Conservation (phyloP, 2,113 vertebrate species). For the Laticauda laticaudata region DNA sequence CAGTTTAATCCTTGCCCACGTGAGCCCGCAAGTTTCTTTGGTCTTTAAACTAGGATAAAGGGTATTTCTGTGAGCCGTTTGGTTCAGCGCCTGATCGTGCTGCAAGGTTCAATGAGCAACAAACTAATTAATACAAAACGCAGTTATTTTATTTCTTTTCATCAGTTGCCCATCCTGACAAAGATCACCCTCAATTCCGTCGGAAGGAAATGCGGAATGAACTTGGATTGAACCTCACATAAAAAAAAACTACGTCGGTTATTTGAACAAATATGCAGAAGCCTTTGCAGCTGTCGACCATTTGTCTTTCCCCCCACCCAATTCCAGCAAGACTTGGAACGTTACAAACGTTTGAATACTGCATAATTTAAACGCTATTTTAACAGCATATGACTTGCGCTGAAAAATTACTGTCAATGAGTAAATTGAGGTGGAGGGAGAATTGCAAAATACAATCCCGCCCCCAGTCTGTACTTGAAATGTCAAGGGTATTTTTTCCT, state of each 20-base stretch:
- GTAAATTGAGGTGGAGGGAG: not conserved
- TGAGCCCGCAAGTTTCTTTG: not conserved
- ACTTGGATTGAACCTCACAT: not conserved
- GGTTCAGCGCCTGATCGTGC: not conserved
- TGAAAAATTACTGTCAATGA: not conserved
- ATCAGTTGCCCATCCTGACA: not conserved
- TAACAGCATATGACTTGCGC: not conserved
- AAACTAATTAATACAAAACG: not conserved
- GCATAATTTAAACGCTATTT: not conserved
- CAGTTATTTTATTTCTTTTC: not conserved
- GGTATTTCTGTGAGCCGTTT: not conserved
- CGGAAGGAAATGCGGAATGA: not conserved
- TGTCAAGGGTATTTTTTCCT: not conserved
- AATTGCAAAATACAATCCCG: not conserved
- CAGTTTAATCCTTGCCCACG: not conserved
- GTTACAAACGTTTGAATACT: not conserved
- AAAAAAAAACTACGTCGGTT: not conserved
- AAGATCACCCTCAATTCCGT: not conserved
- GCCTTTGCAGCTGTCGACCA: slow-evolving; percentile 5
- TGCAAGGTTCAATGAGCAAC: not conserved
- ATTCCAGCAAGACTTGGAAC: not conserved
- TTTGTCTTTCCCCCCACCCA: not conserved
- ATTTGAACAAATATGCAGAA: slow-evolving; percentile 1
- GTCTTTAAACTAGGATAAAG: not conserved
- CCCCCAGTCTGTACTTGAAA: too few relatives aligned